Conservation (phyloP, 2,888 invertebrate genomes). For the Autographa pulchrina region DNA sequence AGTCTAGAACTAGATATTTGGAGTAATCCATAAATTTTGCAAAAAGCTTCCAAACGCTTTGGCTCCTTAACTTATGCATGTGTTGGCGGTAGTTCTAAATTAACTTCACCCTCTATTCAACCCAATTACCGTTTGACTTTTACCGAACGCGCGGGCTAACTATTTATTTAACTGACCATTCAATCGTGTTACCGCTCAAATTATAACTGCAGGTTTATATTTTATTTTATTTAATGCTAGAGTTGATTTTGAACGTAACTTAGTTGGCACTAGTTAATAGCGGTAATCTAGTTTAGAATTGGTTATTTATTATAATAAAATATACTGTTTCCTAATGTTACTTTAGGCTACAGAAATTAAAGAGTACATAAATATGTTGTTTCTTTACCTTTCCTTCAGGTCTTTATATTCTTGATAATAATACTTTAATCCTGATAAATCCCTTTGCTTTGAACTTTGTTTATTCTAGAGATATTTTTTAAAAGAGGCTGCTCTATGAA, state of each 20-base stretch:
- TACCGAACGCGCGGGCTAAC: neutral
- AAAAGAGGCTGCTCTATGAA: too few species aligned
- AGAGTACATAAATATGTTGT: too few species aligned
- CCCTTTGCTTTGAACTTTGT: too few species aligned
- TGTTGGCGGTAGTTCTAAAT: neutral
- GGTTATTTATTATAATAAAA: neutral
- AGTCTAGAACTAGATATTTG: neutral
- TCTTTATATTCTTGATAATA: too few species aligned
- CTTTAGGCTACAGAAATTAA: too few species aligned
- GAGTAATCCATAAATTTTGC: neutral
- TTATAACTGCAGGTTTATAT: conserved; percentile 3
- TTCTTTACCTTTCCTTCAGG: too few species aligned
- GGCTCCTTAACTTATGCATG: neutral
- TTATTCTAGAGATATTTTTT: too few species aligned
- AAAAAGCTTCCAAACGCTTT: neutral
- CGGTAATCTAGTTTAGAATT: neutral
- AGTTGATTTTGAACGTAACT: neutral
- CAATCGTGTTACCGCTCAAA: neutral
- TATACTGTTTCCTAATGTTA: too few species aligned
- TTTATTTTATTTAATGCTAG: conserved; percentile 1
- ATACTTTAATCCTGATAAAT: too few species aligned
- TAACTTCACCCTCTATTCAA: conserved; percentile 2
- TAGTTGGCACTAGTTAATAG: neutral
- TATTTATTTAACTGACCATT: conserved; percentile 6
- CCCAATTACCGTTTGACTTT: neutral